Conservation (phyloP, 1,140 invertebrate genomes). For the Palaemon carinicauda region DNA sequence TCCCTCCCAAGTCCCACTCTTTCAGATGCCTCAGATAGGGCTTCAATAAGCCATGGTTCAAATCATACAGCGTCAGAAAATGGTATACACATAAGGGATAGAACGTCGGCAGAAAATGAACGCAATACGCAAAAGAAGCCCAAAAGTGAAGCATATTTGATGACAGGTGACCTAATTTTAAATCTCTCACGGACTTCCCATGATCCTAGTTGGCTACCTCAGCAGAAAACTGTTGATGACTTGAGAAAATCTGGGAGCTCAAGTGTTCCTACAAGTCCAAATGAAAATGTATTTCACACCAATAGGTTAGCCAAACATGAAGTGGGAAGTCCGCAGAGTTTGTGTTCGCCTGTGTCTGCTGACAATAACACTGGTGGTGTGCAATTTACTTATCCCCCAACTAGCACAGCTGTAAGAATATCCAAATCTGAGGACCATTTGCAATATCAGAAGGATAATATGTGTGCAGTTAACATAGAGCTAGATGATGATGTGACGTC, state of each 20-base stretch:
- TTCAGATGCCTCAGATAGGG: conserved; percentile 36
- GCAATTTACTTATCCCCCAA: conserved; percentile 59
- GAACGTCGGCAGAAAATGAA: conserved; percentile 29
- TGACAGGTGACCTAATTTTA: conserved; percentile 95
- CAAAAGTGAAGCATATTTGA: conserved; percentile 90
- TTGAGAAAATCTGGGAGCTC: conserved; percentile 45
- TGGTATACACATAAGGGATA: conserved; percentile 28
- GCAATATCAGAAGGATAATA: conserved; percentile 78
- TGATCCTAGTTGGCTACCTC: conserved; percentile 61
- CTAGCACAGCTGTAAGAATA: conserved; percentile 74
- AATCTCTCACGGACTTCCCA: conserved; percentile 84
- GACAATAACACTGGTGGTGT: conserved; percentile 61
- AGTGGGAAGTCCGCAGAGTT: conserved; percentile 48
- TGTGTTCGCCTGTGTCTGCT: conserved; percentile 52
- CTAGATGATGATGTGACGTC: conserved; percentile 88
- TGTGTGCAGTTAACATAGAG: conserved; percentile 86
- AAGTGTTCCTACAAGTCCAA: conserved; percentile 57
- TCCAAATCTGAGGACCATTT: conserved; percentile 87
- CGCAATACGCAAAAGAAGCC: conserved; percentile 60
- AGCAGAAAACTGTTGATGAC: conserved; percentile 47
- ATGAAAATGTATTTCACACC: conserved; percentile 35
- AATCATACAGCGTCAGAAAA: conserved; percentile 36
- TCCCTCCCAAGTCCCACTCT: conserved; percentile 37
- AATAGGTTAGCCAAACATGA: conserved; percentile 36
- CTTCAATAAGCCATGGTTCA: conserved; percentile 10